Conservation (phyloP, 1,140 invertebrate species). For the Caerostris darwini region DNA sequence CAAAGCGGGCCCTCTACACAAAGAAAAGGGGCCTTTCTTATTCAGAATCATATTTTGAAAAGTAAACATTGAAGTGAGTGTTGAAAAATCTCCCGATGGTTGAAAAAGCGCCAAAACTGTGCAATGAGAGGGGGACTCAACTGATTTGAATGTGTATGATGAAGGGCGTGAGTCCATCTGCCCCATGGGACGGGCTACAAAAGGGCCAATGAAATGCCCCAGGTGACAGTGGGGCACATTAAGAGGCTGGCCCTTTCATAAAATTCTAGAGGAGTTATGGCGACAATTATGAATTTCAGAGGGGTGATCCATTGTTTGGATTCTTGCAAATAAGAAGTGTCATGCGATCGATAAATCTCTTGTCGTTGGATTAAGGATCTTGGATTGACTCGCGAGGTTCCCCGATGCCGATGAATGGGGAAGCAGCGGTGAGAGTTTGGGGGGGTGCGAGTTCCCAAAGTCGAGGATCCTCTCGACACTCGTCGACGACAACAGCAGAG, state of each 20-base stretch:
- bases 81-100: background rate
- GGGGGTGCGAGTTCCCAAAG: conserved; percentile 65
- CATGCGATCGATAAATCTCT: conserved; percentile 68
- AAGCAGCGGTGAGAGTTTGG: conserved; percentile 53
- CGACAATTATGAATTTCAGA: conserved; percentile 77
- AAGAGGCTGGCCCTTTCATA: conserved; percentile 61
- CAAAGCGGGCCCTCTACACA: background rate
- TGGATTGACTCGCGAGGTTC: conserved; percentile 38
- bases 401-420: conserved; percentile 12
- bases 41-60: conserved; percentile 18
- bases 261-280: conserved; percentile 61
- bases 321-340: conserved; percentile 62
- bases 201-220: conserved; percentile 68
- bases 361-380: conserved; percentile 50
- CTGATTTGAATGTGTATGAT: conserved; percentile 73
- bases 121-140: background rate
- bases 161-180: conserved; percentile 75
- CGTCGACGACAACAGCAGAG: conserved; percentile 4
- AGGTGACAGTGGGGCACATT: conserved; percentile 32
- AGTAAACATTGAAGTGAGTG: conserved; percentile 15
- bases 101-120: background rate
- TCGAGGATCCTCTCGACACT: conserved; percentile 13
- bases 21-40: conserved; percentile 1
- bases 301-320: conserved; percentile 39
- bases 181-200: conserved; percentile 46